Conservation (phyloP, 2,888 invertebrate genomes). For the Melieria picta region DNA sequence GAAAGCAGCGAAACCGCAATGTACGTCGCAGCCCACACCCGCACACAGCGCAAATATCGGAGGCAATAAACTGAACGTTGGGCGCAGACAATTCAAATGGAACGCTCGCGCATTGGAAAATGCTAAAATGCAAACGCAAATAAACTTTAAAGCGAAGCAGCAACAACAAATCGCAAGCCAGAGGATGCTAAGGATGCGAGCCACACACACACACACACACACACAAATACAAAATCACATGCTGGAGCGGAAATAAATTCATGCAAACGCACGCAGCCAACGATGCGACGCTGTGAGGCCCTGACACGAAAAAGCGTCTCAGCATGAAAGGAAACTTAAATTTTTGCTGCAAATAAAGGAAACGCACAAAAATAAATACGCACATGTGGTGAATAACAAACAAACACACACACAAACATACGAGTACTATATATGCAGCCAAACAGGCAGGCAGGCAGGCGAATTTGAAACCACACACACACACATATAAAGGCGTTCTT, state of each 20-base stretch:
- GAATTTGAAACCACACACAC: constrained; percentile 3
- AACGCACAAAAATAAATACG: neutral
- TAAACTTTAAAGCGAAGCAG: no score
- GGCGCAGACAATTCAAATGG: no score
- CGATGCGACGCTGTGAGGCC: neutral
- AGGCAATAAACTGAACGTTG: no score
- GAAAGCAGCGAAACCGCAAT: neutral
- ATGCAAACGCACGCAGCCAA: neutral
- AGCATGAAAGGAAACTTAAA: neutral
- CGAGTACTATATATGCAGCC: constrained; percentile 5
- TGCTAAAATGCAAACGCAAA: no score
- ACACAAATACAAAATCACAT: neutral
- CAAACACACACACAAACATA: constrained; percentile 5
- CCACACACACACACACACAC: no score
- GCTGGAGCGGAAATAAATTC: neutral
- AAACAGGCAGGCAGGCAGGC: constrained; percentile 12
- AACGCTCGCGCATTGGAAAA: no score
- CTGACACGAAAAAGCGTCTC: neutral
- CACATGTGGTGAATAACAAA: neutral
- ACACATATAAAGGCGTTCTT: constrained; percentile 6
- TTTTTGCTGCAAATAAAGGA: neutral
- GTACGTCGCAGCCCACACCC: neutral
- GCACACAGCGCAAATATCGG: neutral
- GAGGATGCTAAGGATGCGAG: no score
- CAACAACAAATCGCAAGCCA: no score